Conservation (phyloP, 2,113 vertebrate species). For the Callionymus lyra region DNA sequence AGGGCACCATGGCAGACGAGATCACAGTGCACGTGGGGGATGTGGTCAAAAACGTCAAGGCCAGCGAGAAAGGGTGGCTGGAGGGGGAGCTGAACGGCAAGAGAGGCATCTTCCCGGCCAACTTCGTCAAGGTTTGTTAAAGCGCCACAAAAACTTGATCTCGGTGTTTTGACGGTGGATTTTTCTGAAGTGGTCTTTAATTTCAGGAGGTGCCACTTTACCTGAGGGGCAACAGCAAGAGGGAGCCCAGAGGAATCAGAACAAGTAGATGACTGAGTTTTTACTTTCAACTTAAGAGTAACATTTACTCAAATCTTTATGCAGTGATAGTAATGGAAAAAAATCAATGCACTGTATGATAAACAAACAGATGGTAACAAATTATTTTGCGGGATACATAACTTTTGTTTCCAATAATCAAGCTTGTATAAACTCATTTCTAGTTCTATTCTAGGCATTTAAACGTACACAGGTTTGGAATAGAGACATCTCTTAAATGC, state of each 20-base stretch:
- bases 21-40: constrained; percentile 63
- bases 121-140: constrained; percentile 66
- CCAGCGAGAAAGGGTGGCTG: constrained; percentile 70
- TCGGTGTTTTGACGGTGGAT: not conserved
- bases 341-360: no score
- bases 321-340: no score
- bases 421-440: no score
- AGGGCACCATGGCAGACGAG: constrained; percentile 64
- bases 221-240: constrained; percentile 51
- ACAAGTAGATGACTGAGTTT: constrained; percentile 42
- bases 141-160: no score
- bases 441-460: no score
- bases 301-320: no score
- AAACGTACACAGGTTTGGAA: no score
- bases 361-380: no score
- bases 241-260: constrained; percentile 66
- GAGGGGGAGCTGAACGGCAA: constrained; percentile 66
- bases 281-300: no score
- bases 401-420: no score
- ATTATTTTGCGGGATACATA: no score
- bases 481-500: no score
- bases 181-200: constrained; percentile 4
- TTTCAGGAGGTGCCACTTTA: constrained; percentile 63
- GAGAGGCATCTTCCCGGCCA: constrained; percentile 71
- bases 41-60: constrained; percentile 68